Conservation (phyloP, 35 echinoderm and acorn worm species). For the Strongylocentrotus purpuratus region DNA sequence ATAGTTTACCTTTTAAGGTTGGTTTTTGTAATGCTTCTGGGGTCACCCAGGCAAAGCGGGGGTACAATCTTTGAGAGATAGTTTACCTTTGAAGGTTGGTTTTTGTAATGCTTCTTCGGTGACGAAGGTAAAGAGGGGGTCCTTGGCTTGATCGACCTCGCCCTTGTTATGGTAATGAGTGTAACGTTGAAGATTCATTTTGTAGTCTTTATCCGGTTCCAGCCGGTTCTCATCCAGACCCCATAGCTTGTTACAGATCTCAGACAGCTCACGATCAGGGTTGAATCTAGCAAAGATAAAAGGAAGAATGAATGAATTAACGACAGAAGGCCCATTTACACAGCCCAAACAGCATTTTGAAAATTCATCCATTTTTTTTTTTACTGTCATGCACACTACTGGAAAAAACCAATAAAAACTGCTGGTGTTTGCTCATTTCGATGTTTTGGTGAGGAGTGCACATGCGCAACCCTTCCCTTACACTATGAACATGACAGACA, state of each 20-base stretch:
- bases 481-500: too few relatives aligned
- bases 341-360: too few relatives aligned
- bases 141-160: slow-evolving; percentile 66
- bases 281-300: slow-evolving; percentile 49
- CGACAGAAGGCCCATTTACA: too few relatives aligned
- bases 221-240: slow-evolving; percentile 76
- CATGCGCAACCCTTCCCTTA: too few relatives aligned
- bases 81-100: slow-evolving; percentile 85
- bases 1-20: slow-evolving; percentile 81
- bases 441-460: too few relatives aligned
- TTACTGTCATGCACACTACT: too few relatives aligned
- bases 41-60: slow-evolving; percentile 72
- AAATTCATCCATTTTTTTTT: too few relatives aligned
- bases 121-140: slow-evolving; percentile 75
- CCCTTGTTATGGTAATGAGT: slow-evolving; percentile 73
- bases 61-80: neutral
- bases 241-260: slow-evolving; percentile 81
- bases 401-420: too few relatives aligned
- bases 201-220: slow-evolving; percentile 74
- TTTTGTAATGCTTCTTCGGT: slow-evolving; percentile 66
- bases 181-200: slow-evolving; percentile 88
- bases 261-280: slow-evolving; percentile 75
- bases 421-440: too few relatives aligned
- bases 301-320: too few relatives aligned
- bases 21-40: slow-evolving; percentile 66